Evolutionary conservation across 2,797 vertebrate genomes (phyloP), one percentile per base, ranked within the genome.

Genomic region (Rhodeus uyekii): DNA sequence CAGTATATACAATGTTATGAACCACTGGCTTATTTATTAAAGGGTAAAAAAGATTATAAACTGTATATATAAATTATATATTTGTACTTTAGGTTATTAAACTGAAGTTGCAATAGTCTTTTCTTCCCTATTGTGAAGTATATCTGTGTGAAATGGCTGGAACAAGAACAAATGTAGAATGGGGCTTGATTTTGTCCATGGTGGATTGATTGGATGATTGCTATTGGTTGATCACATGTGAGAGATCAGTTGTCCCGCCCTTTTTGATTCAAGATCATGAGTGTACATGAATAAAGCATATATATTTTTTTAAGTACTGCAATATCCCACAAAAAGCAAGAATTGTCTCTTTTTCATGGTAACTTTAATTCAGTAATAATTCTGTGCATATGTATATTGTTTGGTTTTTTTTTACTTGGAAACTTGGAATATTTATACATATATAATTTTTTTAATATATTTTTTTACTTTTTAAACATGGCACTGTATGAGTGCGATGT

Each of bases 1-100:
- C 38, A 67, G 8, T 19, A 67, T 19, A 67, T 69, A 32, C 50
- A 46, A 36, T 53, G 78, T 75, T 60, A 55, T 60, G 46, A 73
- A 58, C 48, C 60, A 9, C 32, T 42, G 67, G 5, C 61, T 38
- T 27, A 39, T 39, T 73, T 60, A 18, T 36, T 53, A n/a, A 14
- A 32, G 4, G 3, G 44, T 53, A 16, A 36, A 63, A 60, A 12
- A 3, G 24, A 55, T 14, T 14, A 32, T 22, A 3, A 1, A 53
- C 4, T 44, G 46, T 14, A 8, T 74, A 36, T 67, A 3, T 34
- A 61, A 32, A 32, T 61, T 1, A 61, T 46, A 46, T 4, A 46
- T 42, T 8, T 68, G n/a, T 24, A 7, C 4, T 10, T 60, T 14
- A 29, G 24, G 12, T 58, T 58, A 60, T 60, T 6, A 29, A 60